Conservation (phyloP, 2,888 invertebrate genomes). For the Trachelus tabidus region DNA sequence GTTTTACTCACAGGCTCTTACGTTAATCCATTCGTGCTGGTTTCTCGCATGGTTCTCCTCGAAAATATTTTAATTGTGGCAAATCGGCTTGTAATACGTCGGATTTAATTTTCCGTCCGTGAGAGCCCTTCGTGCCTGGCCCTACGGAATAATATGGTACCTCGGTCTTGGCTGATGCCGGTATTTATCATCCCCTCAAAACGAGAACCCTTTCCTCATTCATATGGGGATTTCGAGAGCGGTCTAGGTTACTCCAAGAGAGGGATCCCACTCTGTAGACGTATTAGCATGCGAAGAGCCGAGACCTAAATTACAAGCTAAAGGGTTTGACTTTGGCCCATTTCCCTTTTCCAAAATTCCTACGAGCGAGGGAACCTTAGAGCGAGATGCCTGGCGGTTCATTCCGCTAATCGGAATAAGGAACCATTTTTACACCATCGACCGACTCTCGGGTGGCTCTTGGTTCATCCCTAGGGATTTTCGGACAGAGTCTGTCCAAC, state of each 20-base stretch:
- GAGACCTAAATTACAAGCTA: conserved; percentile 2
- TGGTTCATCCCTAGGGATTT: neutral
- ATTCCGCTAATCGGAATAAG: neutral
- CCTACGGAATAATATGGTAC: neutral
- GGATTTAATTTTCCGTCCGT: neutral
- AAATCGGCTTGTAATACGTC: neutral
- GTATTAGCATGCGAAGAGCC: neutral
- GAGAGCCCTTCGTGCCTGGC: neutral
- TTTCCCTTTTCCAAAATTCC: neutral
- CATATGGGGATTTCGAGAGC: conserved; percentile 2
- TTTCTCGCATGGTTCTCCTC: neutral
- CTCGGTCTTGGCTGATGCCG: neutral
- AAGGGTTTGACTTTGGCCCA: conserved; percentile 1
- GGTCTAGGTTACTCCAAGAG: neutral
- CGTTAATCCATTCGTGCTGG: neutral
- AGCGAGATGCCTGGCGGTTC: neutral
- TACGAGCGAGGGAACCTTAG: neutral
- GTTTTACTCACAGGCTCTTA: neutral
- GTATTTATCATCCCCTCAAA: conserved; percentile 17
- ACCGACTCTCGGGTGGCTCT: neutral
- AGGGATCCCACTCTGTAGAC: neutral
- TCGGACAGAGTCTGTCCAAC: neutral
- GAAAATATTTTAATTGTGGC: conserved; percentile 2
- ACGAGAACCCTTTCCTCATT: conserved; percentile 12
- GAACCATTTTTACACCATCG: neutral